phyloP scores from a whole-genome alignment of 2,113 vertebrate species.

The Zosterops pallidus region DNA sequence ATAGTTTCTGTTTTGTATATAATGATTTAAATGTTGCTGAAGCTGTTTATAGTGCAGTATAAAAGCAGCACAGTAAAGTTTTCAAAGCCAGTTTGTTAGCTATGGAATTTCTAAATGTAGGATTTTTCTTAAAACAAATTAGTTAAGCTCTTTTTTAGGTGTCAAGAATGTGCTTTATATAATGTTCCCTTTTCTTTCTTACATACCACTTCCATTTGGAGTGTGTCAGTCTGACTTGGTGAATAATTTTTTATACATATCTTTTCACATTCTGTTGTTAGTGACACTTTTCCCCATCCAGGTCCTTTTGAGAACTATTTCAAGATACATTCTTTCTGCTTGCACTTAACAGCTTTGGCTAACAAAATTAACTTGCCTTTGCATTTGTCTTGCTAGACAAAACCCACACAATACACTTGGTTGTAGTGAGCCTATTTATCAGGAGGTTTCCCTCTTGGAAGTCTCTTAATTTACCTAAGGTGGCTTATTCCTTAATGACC shows the following conservation, averaged over 20 bases:
- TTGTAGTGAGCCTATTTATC: neutral
- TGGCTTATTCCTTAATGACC: neutral
- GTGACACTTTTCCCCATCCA: neutral
- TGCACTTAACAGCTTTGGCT: conserved; percentile 33
- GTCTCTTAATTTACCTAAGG: neutral
- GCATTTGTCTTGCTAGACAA: neutral
- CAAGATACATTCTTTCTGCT: neutral
- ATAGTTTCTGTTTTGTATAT: neutral
- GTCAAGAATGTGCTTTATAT: neutral
- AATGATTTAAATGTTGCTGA: neutral
- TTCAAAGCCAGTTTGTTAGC: neutral
- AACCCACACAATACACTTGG: neutral
- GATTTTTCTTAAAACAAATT: neutral
- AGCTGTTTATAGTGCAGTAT: neutral
- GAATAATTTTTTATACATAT: conserved; percentile 4
- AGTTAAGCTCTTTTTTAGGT: neutral
- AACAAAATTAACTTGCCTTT: conserved; percentile 13
- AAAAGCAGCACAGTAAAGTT: neutral
- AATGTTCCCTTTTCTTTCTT: conserved; percentile 13
- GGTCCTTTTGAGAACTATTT: neutral
- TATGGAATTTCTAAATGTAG: neutral
- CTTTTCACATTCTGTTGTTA: neutral
- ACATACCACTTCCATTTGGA: conserved; percentile 18
- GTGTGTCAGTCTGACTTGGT: conserved; percentile 31
- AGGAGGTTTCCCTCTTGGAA: neutral